Conservation (phyloP, 2,113 vertebrate species). For the Ctenomys sociabilis region DNA sequence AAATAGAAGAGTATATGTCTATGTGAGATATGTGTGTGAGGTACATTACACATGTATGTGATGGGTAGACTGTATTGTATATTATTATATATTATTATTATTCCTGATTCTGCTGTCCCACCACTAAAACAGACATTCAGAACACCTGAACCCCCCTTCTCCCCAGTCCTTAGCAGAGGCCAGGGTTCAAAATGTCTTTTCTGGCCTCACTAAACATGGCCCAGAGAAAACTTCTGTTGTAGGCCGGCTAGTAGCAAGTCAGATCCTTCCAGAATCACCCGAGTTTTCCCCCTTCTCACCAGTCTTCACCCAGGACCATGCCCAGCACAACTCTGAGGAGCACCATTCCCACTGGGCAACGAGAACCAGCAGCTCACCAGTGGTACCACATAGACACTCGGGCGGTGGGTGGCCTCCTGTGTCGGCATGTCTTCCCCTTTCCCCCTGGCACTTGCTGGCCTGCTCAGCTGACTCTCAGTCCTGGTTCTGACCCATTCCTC, state of each 20-base stretch:
- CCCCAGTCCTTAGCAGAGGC: not conserved
- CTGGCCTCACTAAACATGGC: not conserved
- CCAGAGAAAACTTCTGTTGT: not conserved
- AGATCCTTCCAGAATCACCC: not conserved
- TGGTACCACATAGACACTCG: not conserved
- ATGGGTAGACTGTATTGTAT: too few species aligned
- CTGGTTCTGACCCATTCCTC: not conserved
- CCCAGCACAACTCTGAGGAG: not conserved
- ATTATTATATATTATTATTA: not conserved
- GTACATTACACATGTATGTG: not conserved
- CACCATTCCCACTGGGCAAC: not conserved
- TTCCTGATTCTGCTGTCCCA: not conserved
- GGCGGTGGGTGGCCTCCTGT: not conserved
- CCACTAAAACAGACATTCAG: not conserved
- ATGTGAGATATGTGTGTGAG: not conserved
- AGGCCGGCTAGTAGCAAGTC: not conserved
- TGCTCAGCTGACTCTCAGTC: not conserved
- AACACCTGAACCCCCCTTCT: not conserved
- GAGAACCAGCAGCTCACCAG: not conserved
- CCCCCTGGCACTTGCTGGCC: not conserved
- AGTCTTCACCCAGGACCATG: not conserved
- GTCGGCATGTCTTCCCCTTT: not conserved
- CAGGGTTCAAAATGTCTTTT: not conserved
- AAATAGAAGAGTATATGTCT: not conserved
- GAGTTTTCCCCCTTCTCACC: not conserved